Percentiles rank a stretch among this genome's conserved stretches.
phyloP scores from a whole-genome alignment of 2,888 invertebrate genomes.

The Calliopum simillimum region DNA sequence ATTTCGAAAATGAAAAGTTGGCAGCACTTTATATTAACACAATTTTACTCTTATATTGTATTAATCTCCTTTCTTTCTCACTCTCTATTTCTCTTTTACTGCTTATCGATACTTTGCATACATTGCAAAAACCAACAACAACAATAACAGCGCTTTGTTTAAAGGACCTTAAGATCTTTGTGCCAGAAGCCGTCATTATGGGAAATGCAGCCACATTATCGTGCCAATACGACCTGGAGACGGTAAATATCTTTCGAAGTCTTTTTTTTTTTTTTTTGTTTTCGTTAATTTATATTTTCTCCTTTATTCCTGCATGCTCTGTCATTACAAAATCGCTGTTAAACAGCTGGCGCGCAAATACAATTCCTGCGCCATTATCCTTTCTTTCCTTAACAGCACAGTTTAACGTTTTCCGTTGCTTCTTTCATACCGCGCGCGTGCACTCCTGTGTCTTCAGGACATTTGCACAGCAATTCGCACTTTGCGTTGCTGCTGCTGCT shows the following conservation, averaged over 20 bases:
- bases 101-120: conserved; percentile 5
- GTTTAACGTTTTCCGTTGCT: too few species aligned
- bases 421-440: background rate
- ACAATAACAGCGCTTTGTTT: conserved; percentile 61
- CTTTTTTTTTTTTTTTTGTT: too few species aligned
- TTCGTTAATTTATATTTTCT: too few species aligned
- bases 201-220: conserved; percentile 67
- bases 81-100: conserved; percentile 14
- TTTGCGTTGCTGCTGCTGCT: too few species aligned
- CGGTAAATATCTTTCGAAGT: conserved; percentile 55
- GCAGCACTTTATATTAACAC: too few species aligned
- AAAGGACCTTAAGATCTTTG: conserved; percentile 67
- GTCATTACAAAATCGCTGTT: background rate
- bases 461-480: background rate
- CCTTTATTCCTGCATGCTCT: too few species aligned
- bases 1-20: too few species aligned
- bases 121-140: too few species aligned
- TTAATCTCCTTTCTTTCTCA: conserved; percentile 6
- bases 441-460: background rate
- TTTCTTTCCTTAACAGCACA: too few species aligned
- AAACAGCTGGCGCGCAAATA: too few species aligned
- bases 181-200: conserved; percentile 68
- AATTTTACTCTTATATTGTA: conserved; percentile 27
- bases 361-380: too few species aligned
- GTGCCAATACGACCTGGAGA: conserved; percentile 67